A percentile compares a stretch with the other conserved stretches of the same genome.
Evolutionary conservation across 2,797 vertebrate species (phyloP).

Genomic region (Macropodus opercularis): DNA sequence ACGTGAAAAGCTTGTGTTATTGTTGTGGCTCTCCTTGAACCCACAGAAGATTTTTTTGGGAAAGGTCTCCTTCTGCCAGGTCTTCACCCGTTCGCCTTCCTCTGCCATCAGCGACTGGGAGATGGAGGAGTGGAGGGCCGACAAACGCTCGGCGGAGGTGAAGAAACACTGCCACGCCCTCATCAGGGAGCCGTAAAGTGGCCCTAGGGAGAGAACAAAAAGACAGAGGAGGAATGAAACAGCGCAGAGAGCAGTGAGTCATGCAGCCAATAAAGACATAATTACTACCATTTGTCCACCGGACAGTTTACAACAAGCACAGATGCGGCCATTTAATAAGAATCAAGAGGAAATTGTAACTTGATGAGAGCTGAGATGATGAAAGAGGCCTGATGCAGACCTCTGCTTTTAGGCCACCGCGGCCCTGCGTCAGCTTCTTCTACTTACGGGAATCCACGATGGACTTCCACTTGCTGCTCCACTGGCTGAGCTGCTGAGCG

Average conservation of each 20-base stretch:
- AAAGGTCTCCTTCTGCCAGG: constrained; percentile 83
- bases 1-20: constrained; percentile 73
- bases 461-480: constrained; percentile 83
- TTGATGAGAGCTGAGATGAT: constrained; percentile 29
- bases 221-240: constrained; percentile 25
- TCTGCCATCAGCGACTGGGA: constrained; percentile 74
- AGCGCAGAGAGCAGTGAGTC: constrained; percentile 41
- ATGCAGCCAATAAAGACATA: constrained; percentile 47
- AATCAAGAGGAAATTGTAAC: constrained; percentile 30
- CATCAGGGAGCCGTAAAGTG: constrained; percentile 80
- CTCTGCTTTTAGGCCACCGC: background rate
- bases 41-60: constrained; percentile 81
- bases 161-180: constrained; percentile 80
- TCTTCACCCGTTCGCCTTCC: constrained; percentile 70
- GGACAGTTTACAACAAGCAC: constrained; percentile 37
- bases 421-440: background rate
- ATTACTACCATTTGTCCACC: constrained; percentile 49
- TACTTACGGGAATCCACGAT: constrained; percentile 83
- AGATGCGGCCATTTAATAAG: constrained; percentile 34
- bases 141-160: constrained; percentile 74
- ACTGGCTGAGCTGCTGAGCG: constrained; percentile 81
- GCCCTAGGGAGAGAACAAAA: constrained; percentile 57
- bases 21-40: constrained; percentile 78
- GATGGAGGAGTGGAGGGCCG: constrained; percentile 79
- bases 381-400: constrained; percentile 16